phyloP scores from a whole-genome alignment of 2,113 vertebrate genomes.

The Neolamprologus toae region DNA sequence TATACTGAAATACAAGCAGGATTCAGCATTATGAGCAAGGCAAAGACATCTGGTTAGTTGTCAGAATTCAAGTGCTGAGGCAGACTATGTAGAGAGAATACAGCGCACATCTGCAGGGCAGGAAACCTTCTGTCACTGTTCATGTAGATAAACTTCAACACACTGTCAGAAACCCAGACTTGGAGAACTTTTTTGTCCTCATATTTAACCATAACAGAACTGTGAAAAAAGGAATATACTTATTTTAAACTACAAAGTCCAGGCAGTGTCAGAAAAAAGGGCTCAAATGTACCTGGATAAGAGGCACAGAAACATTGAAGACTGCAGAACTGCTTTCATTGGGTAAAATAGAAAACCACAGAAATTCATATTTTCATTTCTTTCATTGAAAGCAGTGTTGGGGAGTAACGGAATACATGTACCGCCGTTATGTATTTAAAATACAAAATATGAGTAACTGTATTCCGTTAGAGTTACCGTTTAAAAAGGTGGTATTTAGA shows the following conservation, averaged over 20 bases:
- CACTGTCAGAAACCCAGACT: not conserved
- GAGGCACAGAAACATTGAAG: not conserved
- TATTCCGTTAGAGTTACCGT: too few relatives aligned
- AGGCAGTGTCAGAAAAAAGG: not conserved
- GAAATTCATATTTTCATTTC: not conserved
- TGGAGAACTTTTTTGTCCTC: not conserved
- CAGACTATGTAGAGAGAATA: not conserved
- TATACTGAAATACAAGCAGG: not conserved
- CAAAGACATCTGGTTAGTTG: not conserved
- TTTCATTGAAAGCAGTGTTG: not conserved
- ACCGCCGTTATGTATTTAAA: too few relatives aligned
- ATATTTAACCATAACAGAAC: not conserved
- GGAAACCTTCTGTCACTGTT: not conserved
- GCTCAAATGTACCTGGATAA: not conserved
- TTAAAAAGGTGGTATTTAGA: too few relatives aligned
- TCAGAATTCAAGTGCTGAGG: not conserved
- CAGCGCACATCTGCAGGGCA: not conserved
- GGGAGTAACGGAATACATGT: too few relatives aligned
- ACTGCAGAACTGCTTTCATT: not conserved
- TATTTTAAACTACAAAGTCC: not conserved
- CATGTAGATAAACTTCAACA: not conserved
- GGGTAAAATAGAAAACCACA: not conserved
- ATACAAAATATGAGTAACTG: too few relatives aligned
- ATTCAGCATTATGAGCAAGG: not conserved
- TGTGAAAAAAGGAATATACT: not conserved